A percentile compares a stretch with the other conserved stretches of the same genome.
Evolutionary conservation across 2,888 invertebrate species (phyloP).

Genomic region (Aspidiotus destructor): DNA sequence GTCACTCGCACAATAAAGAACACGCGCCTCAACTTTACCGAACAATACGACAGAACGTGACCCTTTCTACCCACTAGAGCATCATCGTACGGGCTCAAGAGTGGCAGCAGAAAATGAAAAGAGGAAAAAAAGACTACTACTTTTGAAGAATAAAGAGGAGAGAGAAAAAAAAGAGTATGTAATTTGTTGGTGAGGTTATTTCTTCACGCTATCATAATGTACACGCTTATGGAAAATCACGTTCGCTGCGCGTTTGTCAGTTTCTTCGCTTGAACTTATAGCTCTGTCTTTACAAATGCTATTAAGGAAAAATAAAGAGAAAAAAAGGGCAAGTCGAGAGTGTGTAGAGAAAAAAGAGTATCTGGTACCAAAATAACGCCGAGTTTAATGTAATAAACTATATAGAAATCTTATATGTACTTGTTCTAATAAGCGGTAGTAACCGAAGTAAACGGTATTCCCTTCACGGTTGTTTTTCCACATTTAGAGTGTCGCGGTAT

Average conservation of each 20-base stretch:
- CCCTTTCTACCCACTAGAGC: slow-evolving; percentile 30
- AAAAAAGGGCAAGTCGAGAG: slow-evolving; percentile 14
- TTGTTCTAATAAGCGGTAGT: slow-evolving; percentile 30
- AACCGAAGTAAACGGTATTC: slow-evolving; percentile 31
- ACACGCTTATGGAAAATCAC: slow-evolving; percentile 31
- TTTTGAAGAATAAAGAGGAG: too few species aligned
- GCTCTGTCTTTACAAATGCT: slow-evolving; percentile 32
- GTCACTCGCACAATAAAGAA: slow-evolving; percentile 24
- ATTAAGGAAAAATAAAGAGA: slow-evolving; percentile 27
- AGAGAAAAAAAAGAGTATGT: slow-evolving; percentile 19
- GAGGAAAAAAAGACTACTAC: slow-evolving; percentile 1
- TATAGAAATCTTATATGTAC: slow-evolving; percentile 25
- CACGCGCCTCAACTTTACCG: slow-evolving; percentile 32
- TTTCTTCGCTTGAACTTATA: slow-evolving; percentile 31
- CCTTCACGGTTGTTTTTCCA: slow-evolving; percentile 19
- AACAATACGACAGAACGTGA: slow-evolving; percentile 31
- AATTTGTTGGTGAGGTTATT: slow-evolving; percentile 32
- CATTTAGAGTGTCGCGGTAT: neutral
- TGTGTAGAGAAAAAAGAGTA: slow-evolving; percentile 20
- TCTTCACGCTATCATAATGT: slow-evolving; percentile 32
- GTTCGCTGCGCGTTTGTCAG: slow-evolving; percentile 32
- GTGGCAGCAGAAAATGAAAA: neutral
- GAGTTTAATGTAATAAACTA: slow-evolving; percentile 30
- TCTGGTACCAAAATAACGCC: slow-evolving; percentile 9
- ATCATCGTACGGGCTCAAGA: slow-evolving; percentile 11